A percentile compares a stretch with the other conserved stretches of the same genome.
These are phyloP conservation scores for Lordiphosa collinella DNA, from an alignment of 1,140 invertebrate species.

Conservation along the genomic window DNA sequence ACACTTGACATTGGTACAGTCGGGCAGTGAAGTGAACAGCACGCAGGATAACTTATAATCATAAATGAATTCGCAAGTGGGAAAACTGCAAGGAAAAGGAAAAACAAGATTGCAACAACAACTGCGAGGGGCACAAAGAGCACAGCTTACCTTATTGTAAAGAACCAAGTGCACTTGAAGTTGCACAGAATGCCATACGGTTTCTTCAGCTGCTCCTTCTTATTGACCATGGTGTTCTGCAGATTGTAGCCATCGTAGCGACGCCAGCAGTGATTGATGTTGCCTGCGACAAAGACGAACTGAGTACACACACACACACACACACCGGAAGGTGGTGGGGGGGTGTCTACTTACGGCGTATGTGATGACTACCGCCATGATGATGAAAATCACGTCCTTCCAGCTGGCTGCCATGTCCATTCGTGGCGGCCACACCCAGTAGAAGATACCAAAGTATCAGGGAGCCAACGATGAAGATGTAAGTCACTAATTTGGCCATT, in stretches of 20 bases:
- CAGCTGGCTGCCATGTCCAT: slow-evolving; percentile 68
- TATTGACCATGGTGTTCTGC: slow-evolving; percentile 73
- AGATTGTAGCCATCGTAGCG: slow-evolving; percentile 78
- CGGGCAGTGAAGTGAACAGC: slow-evolving; percentile 78
- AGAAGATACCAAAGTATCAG: slow-evolving; percentile 70
- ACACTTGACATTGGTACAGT: slow-evolving; percentile 75
- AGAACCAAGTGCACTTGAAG: slow-evolving; percentile 79
- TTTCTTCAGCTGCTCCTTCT: slow-evolving; percentile 78
- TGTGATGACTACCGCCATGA: slow-evolving; percentile 72
- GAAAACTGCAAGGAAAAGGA: slow-evolving; percentile 42
- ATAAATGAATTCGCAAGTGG: slow-evolving; percentile 77
- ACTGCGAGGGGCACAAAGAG: neutral
- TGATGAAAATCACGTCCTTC: slow-evolving; percentile 74
- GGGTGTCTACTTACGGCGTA: slow-evolving; percentile 55
- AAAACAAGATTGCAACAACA: no score
- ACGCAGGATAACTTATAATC: slow-evolving; percentile 78
- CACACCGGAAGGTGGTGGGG: neutral
- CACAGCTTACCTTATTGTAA: slow-evolving; percentile 60
- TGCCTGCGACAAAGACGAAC: slow-evolving; percentile 32
- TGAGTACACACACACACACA: neutral
- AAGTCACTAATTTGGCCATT: slow-evolving; percentile 76
- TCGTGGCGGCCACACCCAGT: slow-evolving; percentile 63
- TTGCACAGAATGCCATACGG: slow-evolving; percentile 78
- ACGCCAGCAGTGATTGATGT: slow-evolving; percentile 78
- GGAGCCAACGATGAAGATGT: slow-evolving; percentile 68